phyloP scores from a whole-genome alignment of 2,888 invertebrate genomes.

The Drosophila hamatofila region DNA sequence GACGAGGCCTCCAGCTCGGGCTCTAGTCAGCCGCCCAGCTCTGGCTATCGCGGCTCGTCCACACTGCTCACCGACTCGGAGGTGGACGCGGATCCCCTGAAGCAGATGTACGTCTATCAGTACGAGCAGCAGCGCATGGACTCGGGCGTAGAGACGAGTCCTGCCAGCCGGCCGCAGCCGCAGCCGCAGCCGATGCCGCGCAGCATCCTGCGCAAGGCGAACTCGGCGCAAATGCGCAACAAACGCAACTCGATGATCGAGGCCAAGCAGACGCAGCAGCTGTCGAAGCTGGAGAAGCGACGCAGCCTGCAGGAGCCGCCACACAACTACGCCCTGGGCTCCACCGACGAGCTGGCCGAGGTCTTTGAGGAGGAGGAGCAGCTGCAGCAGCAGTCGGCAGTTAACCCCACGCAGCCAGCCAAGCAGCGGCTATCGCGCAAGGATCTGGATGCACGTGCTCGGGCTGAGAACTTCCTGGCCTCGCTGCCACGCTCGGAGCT shows the following conservation, averaged over 20 bases:
- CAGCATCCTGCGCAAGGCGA: constrained; percentile 83
- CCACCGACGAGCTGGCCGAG: constrained; percentile 83
- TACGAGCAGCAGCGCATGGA: constrained; percentile 91
- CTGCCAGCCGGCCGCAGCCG: constrained; percentile 86
- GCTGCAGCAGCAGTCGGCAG: constrained; percentile 62
- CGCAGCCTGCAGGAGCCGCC: constrained; percentile 92
- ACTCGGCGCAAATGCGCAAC: constrained; percentile 84
- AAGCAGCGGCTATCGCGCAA: constrained; percentile 83
- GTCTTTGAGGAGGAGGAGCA: constrained; percentile 83
- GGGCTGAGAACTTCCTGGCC: constrained; percentile 84
- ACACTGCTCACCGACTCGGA: constrained; percentile 91
- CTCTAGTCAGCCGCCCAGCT: constrained; percentile 87
- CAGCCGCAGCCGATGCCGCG: constrained; percentile 87
- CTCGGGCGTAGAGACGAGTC: constrained; percentile 85
- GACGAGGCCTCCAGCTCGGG: constrained; percentile 89
- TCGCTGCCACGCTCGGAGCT: constrained; percentile 85
- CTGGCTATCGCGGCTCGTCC: constrained; percentile 94
- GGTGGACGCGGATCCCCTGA: constrained; percentile 85
- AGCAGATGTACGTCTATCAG: constrained; percentile 91
- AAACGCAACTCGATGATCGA: constrained; percentile 94
- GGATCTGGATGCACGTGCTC: constrained; percentile 84
- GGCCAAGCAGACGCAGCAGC: constrained; percentile 86
- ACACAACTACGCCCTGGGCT: constrained; percentile 84
- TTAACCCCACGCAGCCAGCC: constrained; percentile 54
- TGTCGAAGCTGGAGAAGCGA: constrained; percentile 87